These are phyloP conservation scores for Leptinotarsa haldemani DNA, from an alignment of 2,888 invertebrate genomes.

Conservation along the genomic window DNA sequence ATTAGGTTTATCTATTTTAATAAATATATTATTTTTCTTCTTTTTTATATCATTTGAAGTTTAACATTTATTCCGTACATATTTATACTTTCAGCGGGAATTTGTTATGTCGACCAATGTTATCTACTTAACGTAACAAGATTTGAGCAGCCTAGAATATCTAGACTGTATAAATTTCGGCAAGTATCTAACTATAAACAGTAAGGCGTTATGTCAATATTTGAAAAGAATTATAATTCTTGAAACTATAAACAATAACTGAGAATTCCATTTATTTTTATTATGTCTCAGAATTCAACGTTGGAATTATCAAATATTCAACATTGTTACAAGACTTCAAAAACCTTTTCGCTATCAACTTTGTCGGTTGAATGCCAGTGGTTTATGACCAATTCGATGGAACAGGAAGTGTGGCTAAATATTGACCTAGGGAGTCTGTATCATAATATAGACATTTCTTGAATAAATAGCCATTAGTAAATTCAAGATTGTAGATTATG, in stretches of 20 bases:
- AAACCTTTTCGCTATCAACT: constrained; percentile 15
- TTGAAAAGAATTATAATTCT: neutral
- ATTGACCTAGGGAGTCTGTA: constrained; percentile 36
- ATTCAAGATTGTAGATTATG: constrained; percentile 11
- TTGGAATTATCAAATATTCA: constrained; percentile 5
- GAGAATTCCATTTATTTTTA: constrained; percentile 1
- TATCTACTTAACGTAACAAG: too few species aligned
- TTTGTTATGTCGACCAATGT: too few species aligned
- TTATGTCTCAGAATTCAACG: constrained; percentile 4
- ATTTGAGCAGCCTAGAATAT: too few species aligned
- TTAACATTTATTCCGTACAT: too few species aligned
- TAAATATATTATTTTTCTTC: too few species aligned
- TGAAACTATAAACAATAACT: neutral
- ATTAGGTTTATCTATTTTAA: too few species aligned
- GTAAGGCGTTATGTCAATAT: neutral
- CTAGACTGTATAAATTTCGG: too few species aligned
- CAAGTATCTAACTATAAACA: too few species aligned
- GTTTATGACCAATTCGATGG: constrained; percentile 17
- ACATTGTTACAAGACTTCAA: constrained; percentile 7
- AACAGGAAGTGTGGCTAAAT: constrained; percentile 47
- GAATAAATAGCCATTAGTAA: constrained; percentile 17
- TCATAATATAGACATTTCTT: constrained; percentile 16
- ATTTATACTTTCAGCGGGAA: too few species aligned
- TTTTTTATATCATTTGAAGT: too few species aligned
- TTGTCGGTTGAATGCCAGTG: constrained; percentile 13